Evolutionary conservation across 2,888 invertebrate genomes (phyloP), one percentile per base, ranked within the genome.

Genomic region (Ochropleura leucogaster): DNA sequence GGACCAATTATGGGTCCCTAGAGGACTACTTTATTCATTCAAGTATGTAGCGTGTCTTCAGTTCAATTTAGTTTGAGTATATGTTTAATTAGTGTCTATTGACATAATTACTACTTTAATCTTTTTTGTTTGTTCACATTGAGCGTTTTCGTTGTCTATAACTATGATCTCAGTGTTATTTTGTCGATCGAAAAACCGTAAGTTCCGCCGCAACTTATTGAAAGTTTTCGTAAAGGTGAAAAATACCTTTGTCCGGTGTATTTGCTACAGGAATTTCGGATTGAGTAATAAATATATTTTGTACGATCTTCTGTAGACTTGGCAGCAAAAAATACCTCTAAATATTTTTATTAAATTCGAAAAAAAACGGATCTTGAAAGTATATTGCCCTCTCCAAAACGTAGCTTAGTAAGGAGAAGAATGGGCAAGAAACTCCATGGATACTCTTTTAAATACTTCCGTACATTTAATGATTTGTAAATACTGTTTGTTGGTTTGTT

Each of bases 221-320:
- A 80, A 85, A 46, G 66, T 47, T 76, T 80, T 70, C 30, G 47
- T 72, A 70, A 80, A 66, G 60, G 30, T 70, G 69, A 69, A 64
- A 83, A 80, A 83, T 73, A 72, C 51, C 59, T 72, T 84, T 84
- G 74, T 86, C 60, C 72, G 46, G 69, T 57, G 40, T 40, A 66
- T 69, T 14, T 60, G 57, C 55, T 65, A 57, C 20, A 40, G 47
- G 64, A 74, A 71, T 80, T 70, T 57, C 60, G 46, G 40, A 68
- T 75, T 20, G 62, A 66, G 57, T 66, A 71, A 73, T n/a, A 71
- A 77, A 86, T 78, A 76, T 76, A 12, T 72, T 55, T 71, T 55
- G 46, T 14, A 62, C 73, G 20, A 40, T 77, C 72, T 40, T 66
- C 59, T 69, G 63, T 59, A 64, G 72, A 68, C 51, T 70, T 20